Evolutionary conservation across 64 coral and sea anemone species (phyloP).

Genomic region (Montipora efflorescens): DNA sequence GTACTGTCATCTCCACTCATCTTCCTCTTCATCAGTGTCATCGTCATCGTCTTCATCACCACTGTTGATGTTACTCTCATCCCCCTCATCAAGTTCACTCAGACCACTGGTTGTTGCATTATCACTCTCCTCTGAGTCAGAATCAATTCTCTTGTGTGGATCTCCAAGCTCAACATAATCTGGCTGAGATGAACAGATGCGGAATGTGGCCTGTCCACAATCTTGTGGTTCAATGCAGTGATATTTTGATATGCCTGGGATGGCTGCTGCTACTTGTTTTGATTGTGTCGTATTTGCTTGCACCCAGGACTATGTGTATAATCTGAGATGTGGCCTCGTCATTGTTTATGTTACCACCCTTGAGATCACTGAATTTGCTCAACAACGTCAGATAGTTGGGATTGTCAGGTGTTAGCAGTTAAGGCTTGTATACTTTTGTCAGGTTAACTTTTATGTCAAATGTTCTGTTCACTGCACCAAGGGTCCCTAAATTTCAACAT

Average conservation of each 20-base stretch:
- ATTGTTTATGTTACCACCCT: constrained; percentile 1
- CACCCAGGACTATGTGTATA: neutral
- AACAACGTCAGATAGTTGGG: neutral
- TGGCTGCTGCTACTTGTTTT: neutral
- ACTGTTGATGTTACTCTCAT: neutral
- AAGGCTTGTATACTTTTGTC: neutral
- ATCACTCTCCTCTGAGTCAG: neutral
- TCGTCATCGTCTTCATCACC: constrained; percentile 7
- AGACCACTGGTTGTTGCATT: neutral
- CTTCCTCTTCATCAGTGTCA: neutral
- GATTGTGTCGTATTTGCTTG: neutral
- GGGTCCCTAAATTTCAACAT: neutral
- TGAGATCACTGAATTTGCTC: neutral
- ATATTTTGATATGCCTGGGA: neutral
- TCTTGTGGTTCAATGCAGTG: constrained; percentile 1
- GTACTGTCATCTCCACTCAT: neutral
- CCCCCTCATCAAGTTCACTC: neutral
- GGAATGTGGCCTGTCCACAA: neutral
- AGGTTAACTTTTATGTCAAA: neutral
- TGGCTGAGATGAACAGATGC: constrained; percentile 27
- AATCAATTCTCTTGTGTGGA: constrained; percentile 3
- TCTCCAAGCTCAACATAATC: constrained; percentile 41
- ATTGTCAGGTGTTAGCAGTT: neutral
- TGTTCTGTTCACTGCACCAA: neutral
- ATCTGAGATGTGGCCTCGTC: neutral